Percentiles rank a stretch among this genome's conserved stretches.
These are phyloP conservation scores for Ctenoplectra terminalis DNA, from an alignment of 1,140 invertebrate species.

Conservation along the genomic window DNA sequence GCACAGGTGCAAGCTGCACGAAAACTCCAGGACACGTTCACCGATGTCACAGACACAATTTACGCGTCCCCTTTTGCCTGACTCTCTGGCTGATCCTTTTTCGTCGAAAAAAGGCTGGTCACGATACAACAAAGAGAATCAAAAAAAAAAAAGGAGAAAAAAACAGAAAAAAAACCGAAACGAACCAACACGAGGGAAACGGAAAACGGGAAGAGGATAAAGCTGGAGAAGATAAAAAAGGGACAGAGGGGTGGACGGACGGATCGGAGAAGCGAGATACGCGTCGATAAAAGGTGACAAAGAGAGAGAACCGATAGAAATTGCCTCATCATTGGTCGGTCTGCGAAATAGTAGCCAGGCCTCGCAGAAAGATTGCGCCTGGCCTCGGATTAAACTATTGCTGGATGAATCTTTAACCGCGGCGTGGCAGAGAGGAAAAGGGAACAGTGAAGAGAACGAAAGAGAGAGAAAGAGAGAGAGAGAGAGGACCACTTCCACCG, in stretches of 20 bases:
- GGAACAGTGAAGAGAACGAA: neutral
- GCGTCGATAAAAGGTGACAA: conserved; percentile 28
- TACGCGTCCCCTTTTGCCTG: conserved; percentile 17
- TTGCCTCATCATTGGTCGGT: conserved; percentile 35
- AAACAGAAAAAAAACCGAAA: neutral
- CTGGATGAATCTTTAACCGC: conserved; percentile 54
- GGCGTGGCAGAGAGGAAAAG: neutral
- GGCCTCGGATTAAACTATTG: conserved; percentile 57
- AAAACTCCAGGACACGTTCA: conserved; percentile 40
- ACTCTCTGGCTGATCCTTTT: neutral
- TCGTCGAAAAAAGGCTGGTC: conserved; percentile 2
- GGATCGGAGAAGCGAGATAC: neutral
- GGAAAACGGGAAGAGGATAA: neutral
- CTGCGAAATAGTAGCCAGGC: conserved; percentile 45
- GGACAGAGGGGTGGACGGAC: neutral
- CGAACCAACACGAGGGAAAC: neutral
- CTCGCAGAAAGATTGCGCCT: conserved; percentile 34
- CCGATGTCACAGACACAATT: conserved; percentile 31
- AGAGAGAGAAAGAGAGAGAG: neutral
- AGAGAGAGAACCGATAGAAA: conserved; percentile 36
- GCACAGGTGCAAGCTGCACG: conserved; percentile 19
- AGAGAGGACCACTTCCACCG: conserved; percentile 49
- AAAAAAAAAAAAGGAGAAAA: neutral
- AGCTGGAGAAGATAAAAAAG: neutral
- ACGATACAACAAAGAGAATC: neutral